Evolutionary conservation across 2,797 vertebrate species (phyloP).

Genomic region (Ataeniobius toweri): DNA sequence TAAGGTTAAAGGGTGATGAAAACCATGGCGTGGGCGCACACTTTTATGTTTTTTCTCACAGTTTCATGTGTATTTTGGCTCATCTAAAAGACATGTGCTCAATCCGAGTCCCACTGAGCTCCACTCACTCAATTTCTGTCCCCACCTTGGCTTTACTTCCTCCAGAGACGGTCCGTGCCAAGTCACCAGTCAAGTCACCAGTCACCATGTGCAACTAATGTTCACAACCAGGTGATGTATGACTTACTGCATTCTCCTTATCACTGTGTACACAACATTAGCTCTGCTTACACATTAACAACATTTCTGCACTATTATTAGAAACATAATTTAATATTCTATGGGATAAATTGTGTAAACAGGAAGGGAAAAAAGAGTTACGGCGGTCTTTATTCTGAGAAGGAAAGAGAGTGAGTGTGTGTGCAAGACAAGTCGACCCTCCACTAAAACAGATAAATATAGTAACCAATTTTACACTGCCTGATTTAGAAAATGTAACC

Average conservation of each 20-base stretch:
- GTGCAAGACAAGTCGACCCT: slow-evolving; percentile 28
- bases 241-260: slow-evolving; percentile 18
- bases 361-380: not conserved
- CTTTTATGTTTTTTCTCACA: slow-evolving; percentile 63
- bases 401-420: not conserved
- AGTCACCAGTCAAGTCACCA: slow-evolving; percentile 75
- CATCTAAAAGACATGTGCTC: slow-evolving; percentile 81
- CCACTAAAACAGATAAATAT: slow-evolving; percentile 31
- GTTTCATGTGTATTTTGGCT: slow-evolving; percentile 76
- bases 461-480: slow-evolving; percentile 45
- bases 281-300: slow-evolving; percentile 1
- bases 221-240: slow-evolving; percentile 58
- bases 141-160: slow-evolving; percentile 77
- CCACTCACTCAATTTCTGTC: slow-evolving; percentile 79
- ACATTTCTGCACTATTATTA: slow-evolving; percentile 24
- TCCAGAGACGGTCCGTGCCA: slow-evolving; percentile 69
- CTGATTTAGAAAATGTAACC: slow-evolving; percentile 62
- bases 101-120: slow-evolving; percentile 76
- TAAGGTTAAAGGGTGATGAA: slow-evolving; percentile 50
- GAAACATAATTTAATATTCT: not conserved
- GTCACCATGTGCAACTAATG: slow-evolving; percentile 61
- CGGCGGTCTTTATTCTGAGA: not conserved
- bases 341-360: not conserved
- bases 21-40: slow-evolving; percentile 13
- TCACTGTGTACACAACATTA: not conserved